Evolutionary conservation across 2,797 vertebrate genomes (phyloP).

Genomic region (Manis javanica): DNA sequence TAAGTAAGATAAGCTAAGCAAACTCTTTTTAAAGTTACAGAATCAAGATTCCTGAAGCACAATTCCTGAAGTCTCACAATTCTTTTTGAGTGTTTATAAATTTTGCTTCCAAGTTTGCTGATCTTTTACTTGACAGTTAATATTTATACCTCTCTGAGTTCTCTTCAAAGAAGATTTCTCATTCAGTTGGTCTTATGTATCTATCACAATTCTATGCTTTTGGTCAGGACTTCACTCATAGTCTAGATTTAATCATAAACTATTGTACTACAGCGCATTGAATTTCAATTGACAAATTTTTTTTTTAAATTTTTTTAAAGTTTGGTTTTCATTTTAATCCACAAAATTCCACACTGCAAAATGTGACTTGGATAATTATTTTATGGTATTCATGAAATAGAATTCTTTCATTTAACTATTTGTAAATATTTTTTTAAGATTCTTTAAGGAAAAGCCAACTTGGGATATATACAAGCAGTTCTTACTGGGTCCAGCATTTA

Average conservation of each 20-base stretch:
- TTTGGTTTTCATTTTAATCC: background rate
- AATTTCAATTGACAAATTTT: background rate
- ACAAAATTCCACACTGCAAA: background rate
- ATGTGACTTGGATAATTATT: background rate
- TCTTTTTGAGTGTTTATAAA: background rate
- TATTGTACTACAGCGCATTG: background rate
- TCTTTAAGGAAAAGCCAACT: conserved; percentile 89
- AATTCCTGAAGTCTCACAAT: background rate
- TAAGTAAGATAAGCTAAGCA: background rate
- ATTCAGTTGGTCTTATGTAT: background rate
- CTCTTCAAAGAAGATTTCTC: background rate
- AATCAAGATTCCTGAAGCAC: background rate
- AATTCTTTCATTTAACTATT: background rate
- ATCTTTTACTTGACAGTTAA: background rate
- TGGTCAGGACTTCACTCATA: background rate
- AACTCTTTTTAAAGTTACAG: background rate
- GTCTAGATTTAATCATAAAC: background rate
- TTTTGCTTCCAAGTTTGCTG: background rate
- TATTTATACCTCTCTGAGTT: background rate
- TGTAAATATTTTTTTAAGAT: conserved; percentile 85
- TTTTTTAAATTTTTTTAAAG: background rate
- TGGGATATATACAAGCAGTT: conserved; percentile 92
- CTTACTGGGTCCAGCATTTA: conserved; percentile 93
- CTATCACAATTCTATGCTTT: background rate
- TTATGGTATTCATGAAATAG: background rate